phyloP scores from a whole-genome alignment of 2,797 vertebrate genomes.

The Chanos chanos region DNA sequence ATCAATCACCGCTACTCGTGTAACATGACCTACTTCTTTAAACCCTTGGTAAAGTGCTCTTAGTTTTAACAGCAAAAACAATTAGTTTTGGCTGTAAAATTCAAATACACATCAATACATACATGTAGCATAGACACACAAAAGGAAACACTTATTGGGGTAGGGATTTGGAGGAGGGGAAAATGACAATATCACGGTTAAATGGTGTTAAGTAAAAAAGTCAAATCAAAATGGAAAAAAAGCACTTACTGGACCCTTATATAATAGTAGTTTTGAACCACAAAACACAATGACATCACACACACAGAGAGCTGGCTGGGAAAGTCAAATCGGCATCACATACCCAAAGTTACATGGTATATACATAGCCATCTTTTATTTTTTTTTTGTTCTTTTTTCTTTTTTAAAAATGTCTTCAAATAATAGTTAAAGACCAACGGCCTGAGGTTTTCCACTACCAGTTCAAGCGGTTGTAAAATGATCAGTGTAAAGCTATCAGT shows the following conservation, averaged over 20 bases:
- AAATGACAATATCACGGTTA: too few relatives aligned
- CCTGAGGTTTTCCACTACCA: slow-evolving; percentile 69
- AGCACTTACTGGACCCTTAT: not conserved
- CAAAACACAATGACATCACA: slow-evolving; percentile 61
- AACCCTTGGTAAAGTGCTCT: too few relatives aligned
- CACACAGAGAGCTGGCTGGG: slow-evolving; percentile 58
- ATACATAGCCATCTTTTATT: slow-evolving; percentile 63
- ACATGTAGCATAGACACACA: too few relatives aligned
- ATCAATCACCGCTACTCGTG: too few relatives aligned
- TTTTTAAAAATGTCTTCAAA: slow-evolving; percentile 58
- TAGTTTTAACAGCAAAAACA: too few relatives aligned
- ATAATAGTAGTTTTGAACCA: slow-evolving; percentile 45
- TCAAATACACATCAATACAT: too few relatives aligned
- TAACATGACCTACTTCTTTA: too few relatives aligned
- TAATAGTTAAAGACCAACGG: slow-evolving; percentile 14
- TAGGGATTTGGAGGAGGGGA: too few relatives aligned
- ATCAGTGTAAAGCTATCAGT: slow-evolving; percentile 45
- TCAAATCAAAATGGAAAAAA: not conserved
- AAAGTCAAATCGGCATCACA: slow-evolving; percentile 70
- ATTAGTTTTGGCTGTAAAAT: too few relatives aligned
- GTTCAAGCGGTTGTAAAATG: slow-evolving; percentile 79
- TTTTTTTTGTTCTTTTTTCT: slow-evolving; percentile 54
- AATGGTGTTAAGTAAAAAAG: too few relatives aligned
- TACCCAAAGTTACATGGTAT: slow-evolving; percentile 69
- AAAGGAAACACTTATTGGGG: too few relatives aligned